Base-by-base conservation (phyloP, 1,140 invertebrate genomes). In the Linepithema humile region DNA sequence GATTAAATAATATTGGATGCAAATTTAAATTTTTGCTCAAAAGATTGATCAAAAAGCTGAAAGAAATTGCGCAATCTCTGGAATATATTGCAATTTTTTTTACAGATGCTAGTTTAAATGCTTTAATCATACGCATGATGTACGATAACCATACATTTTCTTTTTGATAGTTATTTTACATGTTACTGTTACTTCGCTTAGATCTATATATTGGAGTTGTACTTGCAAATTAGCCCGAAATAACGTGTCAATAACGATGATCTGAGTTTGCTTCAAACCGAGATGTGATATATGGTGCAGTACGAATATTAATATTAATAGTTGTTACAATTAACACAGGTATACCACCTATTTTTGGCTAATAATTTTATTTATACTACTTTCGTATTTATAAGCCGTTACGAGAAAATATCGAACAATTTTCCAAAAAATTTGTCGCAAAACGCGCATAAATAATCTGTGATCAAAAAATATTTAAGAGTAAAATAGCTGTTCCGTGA, bases 351-450 rank as follows among this genome's bases (percentile, higher is more conserved):
- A 77, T 77, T 70, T 80, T 80, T 80, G 64, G 64, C 67, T 55
- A 70, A 53, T 35, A 12, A 80, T 69, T 57, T 80, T 80, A 80
- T 80, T 80, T 80, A 80, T 69, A 67, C 4, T 65, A 78, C 3
- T 70, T 80, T 32, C 38, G 4, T 43, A 80, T 69, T 43, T 62
- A 75, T 73, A 50, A 77, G 43, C 23, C 10, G 17, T 55, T 62
- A 43, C 23, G 12, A 32, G 64, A 80, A 43, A 32, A 55, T 69
- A 70, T 55, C 35, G 59, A 20, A 9, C 55, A 78, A 69, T 29
- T 69, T 78, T 69, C 35, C 35, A 70, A 55, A 10, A 55, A 70
- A 70, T 80, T 80, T 6, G 7, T 55, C 45, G 62, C 40, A 45
- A n/a, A 74, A 74, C 15, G 35, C 32, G 43, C 43, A 65, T 38